Evolutionary conservation across 2,113 vertebrate species (phyloP).

Genomic region (Malaclemys terrapin): DNA sequence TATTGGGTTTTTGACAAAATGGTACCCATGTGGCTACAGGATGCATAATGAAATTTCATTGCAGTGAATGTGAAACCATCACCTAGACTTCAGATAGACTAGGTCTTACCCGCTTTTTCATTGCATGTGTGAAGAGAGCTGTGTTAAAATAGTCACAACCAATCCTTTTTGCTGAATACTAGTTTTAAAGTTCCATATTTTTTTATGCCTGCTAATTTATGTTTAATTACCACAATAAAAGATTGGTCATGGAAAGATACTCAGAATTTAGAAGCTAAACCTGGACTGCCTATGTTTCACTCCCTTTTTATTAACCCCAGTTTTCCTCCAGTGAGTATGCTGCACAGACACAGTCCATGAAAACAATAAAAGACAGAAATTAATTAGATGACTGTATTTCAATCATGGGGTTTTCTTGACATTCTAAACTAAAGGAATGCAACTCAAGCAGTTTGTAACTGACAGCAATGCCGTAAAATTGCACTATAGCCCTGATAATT

Average conservation of each 20-base stretch:
- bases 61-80: background rate
- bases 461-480: slow-evolving; percentile 68
- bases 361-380: slow-evolving; percentile 69
- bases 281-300: slow-evolving; percentile 30
- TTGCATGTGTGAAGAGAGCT: background rate
- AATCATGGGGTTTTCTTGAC: slow-evolving; percentile 65
- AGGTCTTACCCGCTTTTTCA: slow-evolving; percentile 8
- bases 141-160: slow-evolving; percentile 28
- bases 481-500: slow-evolving; percentile 71
- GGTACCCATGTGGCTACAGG: background rate
- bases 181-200: slow-evolving; percentile 2
- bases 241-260: background rate
- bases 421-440: slow-evolving; percentile 65
- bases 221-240: slow-evolving; percentile 47
- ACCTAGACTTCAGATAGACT: slow-evolving; percentile 15
- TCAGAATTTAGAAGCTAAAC: slow-evolving; percentile 62
- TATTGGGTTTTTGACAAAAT: background rate
- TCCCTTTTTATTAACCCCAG: slow-evolving; percentile 46
- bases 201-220: slow-evolving; percentile 34
- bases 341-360: slow-evolving; percentile 28
- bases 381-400: slow-evolving; percentile 77
- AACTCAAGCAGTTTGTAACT: slow-evolving; percentile 68
- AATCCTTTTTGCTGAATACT: slow-evolving; percentile 3
- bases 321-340: slow-evolving; percentile 1
- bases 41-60: background rate